Base-by-base conservation (phyloP, 2,888 invertebrate genomes). In the Geophilus truncorum region DNA sequence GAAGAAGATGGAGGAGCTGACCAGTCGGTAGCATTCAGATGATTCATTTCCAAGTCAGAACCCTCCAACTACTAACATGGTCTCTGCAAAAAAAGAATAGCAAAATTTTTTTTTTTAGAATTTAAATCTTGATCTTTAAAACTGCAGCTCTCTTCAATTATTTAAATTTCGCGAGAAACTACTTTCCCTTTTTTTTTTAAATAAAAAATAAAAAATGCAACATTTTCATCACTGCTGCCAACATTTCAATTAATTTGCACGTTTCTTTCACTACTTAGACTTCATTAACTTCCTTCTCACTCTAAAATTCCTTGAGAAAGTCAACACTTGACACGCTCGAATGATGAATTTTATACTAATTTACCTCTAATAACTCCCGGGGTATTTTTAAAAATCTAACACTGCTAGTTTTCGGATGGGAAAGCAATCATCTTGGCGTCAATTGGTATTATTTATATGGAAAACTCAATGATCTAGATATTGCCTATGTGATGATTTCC, bases 1-100 rank as follows among this genome's bases (percentile, higher is more conserved):
- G 62, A 62, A 25, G 62, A 62, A 62, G 62, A 62, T 25, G 62
- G 62, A 62, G 62, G 62, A 62, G 62, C 62, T 62, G 62, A 62
- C 62, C 62, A 62, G 62, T 62, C 1, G 23, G 62, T 62, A 25
- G 62, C 62, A 62, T 62, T 62, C 62, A 62, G 25, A 25, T 62
- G 62, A 62, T 62, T 62, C 62, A 62, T 62, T 62, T 62, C 62
- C 62, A 62, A 62, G 62, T 62, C 62, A 62, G 7, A 28, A 10
- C 6, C 62, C 62, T 25, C 23, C 25, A 28, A 2, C 62, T 25
- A 25, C 62, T 25, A 62, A 21, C 57, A 57, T 57, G 57, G n/a
- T n/a, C 57, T 57, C 23, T 57, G 57, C 23, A 62, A 12, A 62
- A 57, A 57, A 21, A 57, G 18, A n/a, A n/a, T n/a, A n/a, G n/a